Percentiles rank a stretch among this genome's conserved stretches.
Conservation (phyloP, 2,888 invertebrate species). For the Himalopsyche tibetana region DNA sequence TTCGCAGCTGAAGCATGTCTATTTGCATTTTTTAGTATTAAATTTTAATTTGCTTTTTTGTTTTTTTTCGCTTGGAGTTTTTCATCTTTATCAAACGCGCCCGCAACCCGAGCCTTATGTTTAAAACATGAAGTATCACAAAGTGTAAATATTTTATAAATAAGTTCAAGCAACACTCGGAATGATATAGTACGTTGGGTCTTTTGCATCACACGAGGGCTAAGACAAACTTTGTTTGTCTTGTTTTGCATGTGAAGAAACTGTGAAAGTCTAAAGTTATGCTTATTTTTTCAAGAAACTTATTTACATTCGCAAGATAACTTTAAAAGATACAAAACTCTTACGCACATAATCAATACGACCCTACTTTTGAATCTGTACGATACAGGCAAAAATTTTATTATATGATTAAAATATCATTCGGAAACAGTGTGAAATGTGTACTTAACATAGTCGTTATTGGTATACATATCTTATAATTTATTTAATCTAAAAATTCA, state of each 20-base stretch:
- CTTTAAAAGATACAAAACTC: not conserved
- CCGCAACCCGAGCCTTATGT: conserved; percentile 55
- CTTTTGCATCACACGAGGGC: conserved; percentile 41
- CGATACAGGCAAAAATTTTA: no score
- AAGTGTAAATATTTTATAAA: conserved; percentile 59
- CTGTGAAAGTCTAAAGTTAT: conserved; percentile 30
- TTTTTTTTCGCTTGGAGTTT: conserved; percentile 56
- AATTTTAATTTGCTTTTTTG: conserved; percentile 62
- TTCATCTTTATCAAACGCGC: conserved; percentile 55
- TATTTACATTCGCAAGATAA: not conserved
- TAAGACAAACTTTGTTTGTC: conserved; percentile 41
- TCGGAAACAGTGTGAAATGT: no score
- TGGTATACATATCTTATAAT: no score
- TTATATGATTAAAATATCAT: no score
- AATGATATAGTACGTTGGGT: conserved; percentile 44
- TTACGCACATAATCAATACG: not conserved
- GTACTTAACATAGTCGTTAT: no score
- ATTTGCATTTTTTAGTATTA: conserved; percentile 64
- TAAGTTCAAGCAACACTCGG: conserved; percentile 45
- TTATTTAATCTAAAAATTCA: no score
- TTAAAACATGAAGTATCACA: conserved; percentile 61
- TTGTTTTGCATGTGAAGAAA: conserved; percentile 46
- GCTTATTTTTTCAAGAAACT: not conserved
- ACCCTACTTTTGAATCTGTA: not conserved
- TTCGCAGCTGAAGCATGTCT: conserved; percentile 39